Base-by-base conservation (phyloP, 35 echinoderm and acorn worm genomes). In the Heliocidaris tuberculata region DNA sequence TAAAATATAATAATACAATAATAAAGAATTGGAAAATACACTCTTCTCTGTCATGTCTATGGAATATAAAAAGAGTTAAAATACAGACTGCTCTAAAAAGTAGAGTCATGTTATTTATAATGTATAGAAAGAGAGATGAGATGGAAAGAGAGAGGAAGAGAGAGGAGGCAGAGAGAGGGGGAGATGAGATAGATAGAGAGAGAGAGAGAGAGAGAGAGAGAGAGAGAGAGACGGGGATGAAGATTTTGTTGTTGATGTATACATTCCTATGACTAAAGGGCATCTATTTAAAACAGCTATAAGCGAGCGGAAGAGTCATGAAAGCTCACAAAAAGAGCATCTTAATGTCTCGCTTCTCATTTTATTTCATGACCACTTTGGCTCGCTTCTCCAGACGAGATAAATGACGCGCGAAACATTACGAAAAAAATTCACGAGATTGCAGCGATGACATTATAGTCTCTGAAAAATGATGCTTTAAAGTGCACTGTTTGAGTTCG, bases 361-460 rank as follows among this genome's bases (percentile, higher is more conserved):
- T 71, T 16, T 71, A 71, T 71, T 71, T 71, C 24, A 71, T n/a
- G 61, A 71, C 61, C 61, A 71, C 6, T 71, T 71, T n/a, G 61
- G 24, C 24, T 71, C 61, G 61, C 61, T 71, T 71, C 61, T n/a
- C 6, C 24, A 71, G 61, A 6, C 61, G 61, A 21, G 16, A 16
- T 71, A 27, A 71, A 71, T 71, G 61, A 7, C 61, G 17, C 16
- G 24, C 5, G 7, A 71, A 24, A 71, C 61, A 71, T 71, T 71
- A 6, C 17, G 16, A 7, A 71, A 71, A n/a, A 42, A 1, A 71
- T 71, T 71, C 61, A 71, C 24, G 61, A n/a, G 61, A n/a, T 71
- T 24, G 61, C 61, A 71, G 61, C 61, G 61, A n/a, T 71, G 61
- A 71, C 61, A 71, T 71, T 71, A n/a, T n/a, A 71, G 61, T 71